Evolutionary conservation across 2,888 invertebrate species (phyloP).

Genomic region (Athripsodes cinereus): DNA sequence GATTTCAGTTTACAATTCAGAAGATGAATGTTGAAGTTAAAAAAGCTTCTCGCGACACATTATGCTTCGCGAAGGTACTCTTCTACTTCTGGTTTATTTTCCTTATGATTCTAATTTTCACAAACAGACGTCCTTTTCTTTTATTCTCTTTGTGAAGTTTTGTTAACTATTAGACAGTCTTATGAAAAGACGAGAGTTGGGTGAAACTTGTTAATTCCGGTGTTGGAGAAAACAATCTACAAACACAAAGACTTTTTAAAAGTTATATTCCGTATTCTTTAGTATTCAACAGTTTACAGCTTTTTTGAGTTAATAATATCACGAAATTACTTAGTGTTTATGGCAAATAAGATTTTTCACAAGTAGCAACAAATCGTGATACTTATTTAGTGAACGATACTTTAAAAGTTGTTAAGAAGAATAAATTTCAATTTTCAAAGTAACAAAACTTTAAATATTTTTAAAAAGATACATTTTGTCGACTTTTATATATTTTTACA

Average conservation of each 20-base stretch:
- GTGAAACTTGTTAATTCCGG: background rate
- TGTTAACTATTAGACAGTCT: constrained; percentile 1
- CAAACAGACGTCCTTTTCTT: background rate
- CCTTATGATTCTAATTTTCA: background rate
- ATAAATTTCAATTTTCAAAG: too few species aligned
- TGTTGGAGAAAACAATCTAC: constrained; percentile 1
- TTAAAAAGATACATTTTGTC: too few species aligned
- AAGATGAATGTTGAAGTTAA: too few species aligned
- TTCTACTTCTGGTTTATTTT: background rate
- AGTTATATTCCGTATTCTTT: background rate
- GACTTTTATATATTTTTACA: too few species aligned
- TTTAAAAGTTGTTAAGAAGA: too few species aligned
- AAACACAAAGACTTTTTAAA: constrained; percentile 1
- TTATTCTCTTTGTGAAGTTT: constrained; percentile 2
- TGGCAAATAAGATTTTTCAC: background rate
- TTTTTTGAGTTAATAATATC: background rate
- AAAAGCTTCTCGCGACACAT: too few species aligned
- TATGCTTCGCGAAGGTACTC: background rate
- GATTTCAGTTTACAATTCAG: too few species aligned
- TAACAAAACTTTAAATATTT: too few species aligned
- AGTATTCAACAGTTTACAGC: background rate
- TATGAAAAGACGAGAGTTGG: constrained; percentile 1
- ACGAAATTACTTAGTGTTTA: background rate
- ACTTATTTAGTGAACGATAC: too few species aligned
- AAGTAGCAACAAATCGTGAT: background rate